Conservation (phyloP, 2,113 vertebrate species). For the Harpagus bidentatus region DNA sequence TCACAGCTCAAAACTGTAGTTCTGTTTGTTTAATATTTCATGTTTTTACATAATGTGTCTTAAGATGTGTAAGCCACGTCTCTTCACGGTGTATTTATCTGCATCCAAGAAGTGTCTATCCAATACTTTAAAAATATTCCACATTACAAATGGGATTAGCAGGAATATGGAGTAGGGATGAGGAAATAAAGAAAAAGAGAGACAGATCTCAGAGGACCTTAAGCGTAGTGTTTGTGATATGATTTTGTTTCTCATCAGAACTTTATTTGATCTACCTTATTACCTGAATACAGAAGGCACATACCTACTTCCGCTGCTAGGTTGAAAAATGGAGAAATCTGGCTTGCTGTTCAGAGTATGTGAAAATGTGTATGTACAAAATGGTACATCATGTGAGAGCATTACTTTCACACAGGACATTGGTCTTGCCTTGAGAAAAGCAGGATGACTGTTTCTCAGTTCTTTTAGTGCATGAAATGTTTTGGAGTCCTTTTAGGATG, state of each 20-base stretch:
- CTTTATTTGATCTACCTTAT: not conserved
- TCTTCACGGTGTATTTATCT: not conserved
- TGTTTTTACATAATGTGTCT: not conserved
- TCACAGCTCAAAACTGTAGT: not conserved
- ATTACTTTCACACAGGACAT: not conserved
- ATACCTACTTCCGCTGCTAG: not conserved
- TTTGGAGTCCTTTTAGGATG: not conserved
- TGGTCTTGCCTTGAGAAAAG: not conserved
- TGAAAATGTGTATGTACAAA: not conserved
- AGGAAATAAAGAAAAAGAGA: not conserved
- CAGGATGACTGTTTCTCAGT: not conserved
- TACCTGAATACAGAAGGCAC: not conserved
- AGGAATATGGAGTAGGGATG: not conserved
- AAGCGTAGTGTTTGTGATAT: not conserved
- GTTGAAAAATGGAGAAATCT: not conserved
- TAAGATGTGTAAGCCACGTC: not conserved
- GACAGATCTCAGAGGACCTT: not conserved
- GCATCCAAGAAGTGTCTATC: not conserved
- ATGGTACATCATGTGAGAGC: not conserved
- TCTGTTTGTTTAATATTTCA: not conserved
- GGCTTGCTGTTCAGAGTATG: not conserved
- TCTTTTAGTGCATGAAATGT: not conserved
- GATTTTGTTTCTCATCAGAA: not conserved
- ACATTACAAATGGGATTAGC: not conserved
- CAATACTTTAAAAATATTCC: not conserved